Conservation (phyloP, 2,113 vertebrate genomes). For the Engystomops pustulosus region DNA sequence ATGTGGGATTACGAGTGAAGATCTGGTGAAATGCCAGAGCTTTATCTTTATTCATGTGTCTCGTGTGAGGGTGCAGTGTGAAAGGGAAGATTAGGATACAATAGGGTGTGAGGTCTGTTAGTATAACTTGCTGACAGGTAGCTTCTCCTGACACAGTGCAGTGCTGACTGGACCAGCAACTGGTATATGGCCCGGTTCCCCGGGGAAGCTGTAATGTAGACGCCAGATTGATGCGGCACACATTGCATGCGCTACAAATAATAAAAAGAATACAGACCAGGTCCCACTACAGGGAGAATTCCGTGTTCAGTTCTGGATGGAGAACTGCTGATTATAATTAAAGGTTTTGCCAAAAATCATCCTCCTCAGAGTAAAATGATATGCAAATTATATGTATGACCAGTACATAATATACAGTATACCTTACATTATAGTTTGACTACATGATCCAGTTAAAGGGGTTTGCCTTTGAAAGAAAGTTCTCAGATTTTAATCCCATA, state of each 20-base stretch:
- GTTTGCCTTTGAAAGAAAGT: no score
- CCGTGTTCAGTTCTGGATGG: background rate
- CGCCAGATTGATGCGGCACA: slow-evolving; percentile 7
- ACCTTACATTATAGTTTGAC: background rate
- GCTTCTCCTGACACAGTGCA: slow-evolving; percentile 39
- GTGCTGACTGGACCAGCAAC: slow-evolving; percentile 33
- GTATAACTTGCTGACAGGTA: slow-evolving; percentile 38
- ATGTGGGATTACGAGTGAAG: slow-evolving; percentile 22
- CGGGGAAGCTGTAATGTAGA: slow-evolving; percentile 29
- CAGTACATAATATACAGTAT: background rate
- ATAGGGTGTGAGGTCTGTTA: slow-evolving; percentile 44
- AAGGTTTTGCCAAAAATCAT: background rate
- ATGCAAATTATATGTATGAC: background rate
- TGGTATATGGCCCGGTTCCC: background rate
- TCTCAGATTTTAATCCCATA: no score
- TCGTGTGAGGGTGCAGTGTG: slow-evolving; percentile 43
- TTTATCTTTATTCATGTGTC: slow-evolving; percentile 28
- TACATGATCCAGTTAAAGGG: no score
- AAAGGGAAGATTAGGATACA: slow-evolving; percentile 49
- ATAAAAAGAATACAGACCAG: background rate
- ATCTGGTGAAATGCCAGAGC: slow-evolving; percentile 34
- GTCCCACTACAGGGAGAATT: background rate
- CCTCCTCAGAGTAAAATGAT: background rate
- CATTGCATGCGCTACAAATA: background rate
- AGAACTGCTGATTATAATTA: background rate